Percentiles rank a stretch among this genome's conserved stretches.
Evolutionary conservation across 2,888 invertebrate genomes (phyloP).

Genomic region (Monoplex corrugatus): DNA sequence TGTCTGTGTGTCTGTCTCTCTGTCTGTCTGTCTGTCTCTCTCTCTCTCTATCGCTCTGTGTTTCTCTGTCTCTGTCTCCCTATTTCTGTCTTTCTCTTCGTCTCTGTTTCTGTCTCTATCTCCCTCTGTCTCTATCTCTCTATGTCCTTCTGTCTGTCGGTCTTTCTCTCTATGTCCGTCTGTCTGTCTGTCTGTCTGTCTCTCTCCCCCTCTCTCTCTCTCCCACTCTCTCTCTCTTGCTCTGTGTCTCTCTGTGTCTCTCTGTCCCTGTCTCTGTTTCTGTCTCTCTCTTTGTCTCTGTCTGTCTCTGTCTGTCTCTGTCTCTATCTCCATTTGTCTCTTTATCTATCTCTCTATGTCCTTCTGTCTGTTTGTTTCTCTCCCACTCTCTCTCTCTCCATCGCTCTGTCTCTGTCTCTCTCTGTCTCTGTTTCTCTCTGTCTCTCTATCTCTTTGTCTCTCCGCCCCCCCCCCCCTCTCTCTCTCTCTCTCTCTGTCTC

Average conservation of each 20-base stretch:
- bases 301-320: too few species aligned
- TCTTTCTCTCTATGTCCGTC: too few species aligned
- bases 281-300: not conserved
- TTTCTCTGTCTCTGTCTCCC: not conserved
- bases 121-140: too few species aligned
- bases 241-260: not conserved
- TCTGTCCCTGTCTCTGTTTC: not conserved
- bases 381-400: not conserved
- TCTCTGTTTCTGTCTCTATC: too few species aligned
- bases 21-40: not conserved
- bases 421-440: not conserved
- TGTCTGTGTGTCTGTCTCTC: not conserved
- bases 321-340: not conserved
- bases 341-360: slow-evolving; percentile 2
- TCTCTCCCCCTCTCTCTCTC: too few species aligned
- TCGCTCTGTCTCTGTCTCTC: not conserved
- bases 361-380: too few species aligned
- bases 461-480: not conserved
- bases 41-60: not conserved
- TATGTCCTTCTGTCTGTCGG: too few species aligned
- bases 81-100: too few species aligned
- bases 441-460: too few species aligned
- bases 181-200: too few species aligned
- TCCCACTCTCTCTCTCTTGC: too few species aligned
- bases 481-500: slow-evolving; percentile 21